phyloP scores from a whole-genome alignment of 2,888 invertebrate genomes.

The Ectemnius cavifrons region DNA sequence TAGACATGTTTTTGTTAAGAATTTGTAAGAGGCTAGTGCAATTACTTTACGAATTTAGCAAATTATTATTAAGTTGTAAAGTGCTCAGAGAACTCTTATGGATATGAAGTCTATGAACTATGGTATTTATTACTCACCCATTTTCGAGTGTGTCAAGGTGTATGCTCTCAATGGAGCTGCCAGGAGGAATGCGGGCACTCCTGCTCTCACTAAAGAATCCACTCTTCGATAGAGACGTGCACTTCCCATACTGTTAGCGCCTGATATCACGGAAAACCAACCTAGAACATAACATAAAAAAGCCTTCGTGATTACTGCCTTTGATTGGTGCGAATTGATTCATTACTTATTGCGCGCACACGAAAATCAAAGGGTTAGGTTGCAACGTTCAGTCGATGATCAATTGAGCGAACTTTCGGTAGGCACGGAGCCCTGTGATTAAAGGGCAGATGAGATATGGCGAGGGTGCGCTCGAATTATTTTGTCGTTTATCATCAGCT shows the following conservation, averaged over 20 bases:
- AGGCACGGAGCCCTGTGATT: too few species aligned
- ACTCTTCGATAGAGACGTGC: slow-evolving; percentile 75
- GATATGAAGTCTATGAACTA: too few species aligned
- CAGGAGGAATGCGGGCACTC: slow-evolving; percentile 74
- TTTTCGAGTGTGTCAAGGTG: slow-evolving; percentile 76
- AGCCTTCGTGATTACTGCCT: background rate
- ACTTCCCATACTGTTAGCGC: slow-evolving; percentile 71
- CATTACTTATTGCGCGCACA: background rate
- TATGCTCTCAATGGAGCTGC: slow-evolving; percentile 75
- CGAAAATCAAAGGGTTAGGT: background rate
- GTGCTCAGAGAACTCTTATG: too few species aligned
- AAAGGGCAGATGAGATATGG: slow-evolving; percentile 16
- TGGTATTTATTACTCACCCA: slow-evolving; percentile 67
- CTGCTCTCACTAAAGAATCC: slow-evolving; percentile 74
- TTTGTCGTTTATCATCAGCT: slow-evolving; percentile 35
- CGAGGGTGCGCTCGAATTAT: slow-evolving; percentile 13
- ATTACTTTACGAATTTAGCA: too few species aligned
- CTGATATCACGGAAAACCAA: slow-evolving; percentile 78
- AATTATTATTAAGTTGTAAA: too few species aligned
- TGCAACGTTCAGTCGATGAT: too few species aligned
- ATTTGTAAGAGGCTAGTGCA: too few species aligned
- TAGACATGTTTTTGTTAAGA: too few species aligned
- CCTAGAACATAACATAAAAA: slow-evolving; percentile 61
- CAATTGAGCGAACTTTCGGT: too few species aligned
- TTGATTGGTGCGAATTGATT: background rate